phyloP scores from a whole-genome alignment of 2,888 invertebrate genomes.

The Epinotia nisella region DNA sequence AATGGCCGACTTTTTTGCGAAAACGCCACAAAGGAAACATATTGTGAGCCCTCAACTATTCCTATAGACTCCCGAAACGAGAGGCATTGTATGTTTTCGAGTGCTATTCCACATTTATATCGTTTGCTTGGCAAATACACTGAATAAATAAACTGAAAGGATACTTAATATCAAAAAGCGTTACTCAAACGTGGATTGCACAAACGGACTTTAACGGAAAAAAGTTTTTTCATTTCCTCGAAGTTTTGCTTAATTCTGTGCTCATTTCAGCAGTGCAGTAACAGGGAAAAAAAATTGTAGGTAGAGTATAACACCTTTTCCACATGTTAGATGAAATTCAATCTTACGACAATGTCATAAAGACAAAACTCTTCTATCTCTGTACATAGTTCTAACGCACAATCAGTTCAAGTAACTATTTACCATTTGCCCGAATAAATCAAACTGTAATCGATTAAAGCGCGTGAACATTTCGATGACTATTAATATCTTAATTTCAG shows the following conservation, averaged over 20 bases:
- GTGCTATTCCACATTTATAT: slow-evolving; percentile 31
- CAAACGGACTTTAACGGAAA: not conserved
- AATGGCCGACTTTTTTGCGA: slow-evolving; percentile 40
- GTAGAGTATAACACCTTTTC: too few relatives aligned
- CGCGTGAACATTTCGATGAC: slow-evolving; percentile 64
- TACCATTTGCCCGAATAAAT: slow-evolving; percentile 31
- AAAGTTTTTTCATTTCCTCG: slow-evolving; percentile 1
- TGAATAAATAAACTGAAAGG: slow-evolving; percentile 29
- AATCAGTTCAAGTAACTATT: not conserved
- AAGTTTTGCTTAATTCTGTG: not conserved
- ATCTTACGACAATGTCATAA: too few relatives aligned
- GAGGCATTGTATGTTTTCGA: slow-evolving; percentile 26
- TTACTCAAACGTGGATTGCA: not conserved
- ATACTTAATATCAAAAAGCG: not conserved
- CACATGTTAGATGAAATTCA: too few relatives aligned
- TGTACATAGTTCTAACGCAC: not conserved
- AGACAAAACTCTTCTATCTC: too few relatives aligned
- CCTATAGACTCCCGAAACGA: slow-evolving; percentile 61
- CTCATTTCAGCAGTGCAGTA: not conserved
- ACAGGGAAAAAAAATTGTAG: too few relatives aligned
- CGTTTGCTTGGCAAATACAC: slow-evolving; percentile 38
- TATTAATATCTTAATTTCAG: slow-evolving; percentile 59
- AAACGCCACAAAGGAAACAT: slow-evolving; percentile 65
- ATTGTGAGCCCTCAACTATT: slow-evolving; percentile 58
- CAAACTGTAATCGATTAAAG: slow-evolving; percentile 56